Evolutionary conservation across 1,140 invertebrate genomes (phyloP).

Genomic region (Ooceraea biroi): DNA sequence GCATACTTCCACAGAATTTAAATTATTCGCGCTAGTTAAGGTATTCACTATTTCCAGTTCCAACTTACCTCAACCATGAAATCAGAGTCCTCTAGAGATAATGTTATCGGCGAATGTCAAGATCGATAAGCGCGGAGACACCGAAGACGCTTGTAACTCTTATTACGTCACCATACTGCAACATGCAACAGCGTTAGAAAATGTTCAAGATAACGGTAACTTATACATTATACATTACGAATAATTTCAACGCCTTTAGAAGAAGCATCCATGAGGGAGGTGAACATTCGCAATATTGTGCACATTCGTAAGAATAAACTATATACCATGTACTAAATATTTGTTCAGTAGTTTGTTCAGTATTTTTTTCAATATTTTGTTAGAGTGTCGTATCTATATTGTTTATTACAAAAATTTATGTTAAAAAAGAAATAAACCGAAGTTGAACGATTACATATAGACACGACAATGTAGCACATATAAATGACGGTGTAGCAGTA

Average conservation of each 20-base stretch:
- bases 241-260: slow-evolving; percentile 4
- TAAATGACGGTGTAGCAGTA: neutral
- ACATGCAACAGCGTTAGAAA: neutral
- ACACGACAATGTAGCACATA: neutral
- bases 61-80: slow-evolving; percentile 39
- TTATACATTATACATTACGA: neutral
- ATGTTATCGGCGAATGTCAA: slow-evolving; percentile 16
- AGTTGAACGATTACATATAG: neutral
- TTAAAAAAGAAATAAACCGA: too few species aligned
- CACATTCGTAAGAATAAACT: too few species aligned
- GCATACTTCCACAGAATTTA: slow-evolving; percentile 43
- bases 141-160: neutral
- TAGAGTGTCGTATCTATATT: too few species aligned
- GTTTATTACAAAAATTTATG: too few species aligned
- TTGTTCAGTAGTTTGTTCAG: too few species aligned
- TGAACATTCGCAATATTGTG: too few species aligned
- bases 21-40: slow-evolving; percentile 44
- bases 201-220: slow-evolving; percentile 16
- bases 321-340: too few species aligned
- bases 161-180: neutral
- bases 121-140: slow-evolving; percentile 29
- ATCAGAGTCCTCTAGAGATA: neutral
- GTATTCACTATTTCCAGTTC: slow-evolving; percentile 28
- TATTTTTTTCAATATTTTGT: too few species aligned
- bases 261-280: too few species aligned